Base-by-base conservation (phyloP, 2,888 invertebrate genomes). In the Busseola fusca region DNA sequence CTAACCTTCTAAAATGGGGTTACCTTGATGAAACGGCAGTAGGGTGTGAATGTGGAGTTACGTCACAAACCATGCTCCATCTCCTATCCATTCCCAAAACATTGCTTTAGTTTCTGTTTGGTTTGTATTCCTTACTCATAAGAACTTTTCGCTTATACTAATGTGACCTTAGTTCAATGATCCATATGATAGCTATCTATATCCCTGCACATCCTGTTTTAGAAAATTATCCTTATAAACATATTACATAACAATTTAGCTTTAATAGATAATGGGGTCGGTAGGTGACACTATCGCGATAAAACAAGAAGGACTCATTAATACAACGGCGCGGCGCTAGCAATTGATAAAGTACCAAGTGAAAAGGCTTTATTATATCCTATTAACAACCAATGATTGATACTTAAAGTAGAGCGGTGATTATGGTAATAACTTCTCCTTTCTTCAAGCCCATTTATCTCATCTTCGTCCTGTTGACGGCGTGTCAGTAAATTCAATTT, bases 241-340 rank as follows among this genome's bases (percentile, higher is more conserved):
- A 68, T 52, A 50, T 69, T 59, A 69, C 40, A 40, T 69, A 72
- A 77, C 65, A 72, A 59, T 76, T 78, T 74, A 80, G 66, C 76
- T 76, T 72, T 76, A 80, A 76, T 84, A 76, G 66, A 66, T 76
- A 73, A 74, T 74, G 64, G 59, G 68, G 65, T 81, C 67, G 70
- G 58, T 63, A 69, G 75, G 72, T 73, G 76, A 54, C 60, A 67
- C 67, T 81, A 57, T 72, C 72, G 59, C 65, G 81, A 81, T 82
- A 82, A 79, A 30, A 45, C 21, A 57, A 64, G 60, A 80, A 72
- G 71, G 52, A 60, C 71, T 68, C 69, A 83, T 80, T 83, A 78
- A 81, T 77, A 77, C 42, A 80, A 58, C n/a, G n/a, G n/a, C n/a
- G n/a, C 25, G 80, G 76, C 65, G 78, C 69, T 72, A 76, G 54